Percentiles rank a stretch among this genome's conserved stretches.
Evolutionary conservation across 92 coral and sea anemone species (phyloP).

Genomic region (Paramuricea clavata): DNA sequence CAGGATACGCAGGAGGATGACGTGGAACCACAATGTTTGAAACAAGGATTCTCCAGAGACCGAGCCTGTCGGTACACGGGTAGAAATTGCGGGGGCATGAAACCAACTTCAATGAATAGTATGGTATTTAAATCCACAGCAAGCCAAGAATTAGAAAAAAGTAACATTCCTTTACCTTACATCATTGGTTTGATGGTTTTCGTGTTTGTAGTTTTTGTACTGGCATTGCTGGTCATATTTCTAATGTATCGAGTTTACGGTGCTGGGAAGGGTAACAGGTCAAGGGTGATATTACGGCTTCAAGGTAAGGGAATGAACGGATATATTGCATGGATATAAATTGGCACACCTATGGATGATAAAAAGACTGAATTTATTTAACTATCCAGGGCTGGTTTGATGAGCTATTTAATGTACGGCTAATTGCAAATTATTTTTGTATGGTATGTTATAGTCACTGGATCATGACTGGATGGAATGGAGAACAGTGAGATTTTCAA

Average conservation of each 20-base stretch:
- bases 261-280: neutral
- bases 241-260: neutral
- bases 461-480: no score
- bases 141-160: neutral
- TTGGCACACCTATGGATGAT: neutral
- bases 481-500: no score
- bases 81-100: neutral
- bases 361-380: neutral
- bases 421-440: no score
- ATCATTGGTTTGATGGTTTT: neutral
- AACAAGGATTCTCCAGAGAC: slow-evolving; percentile 71
- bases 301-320: neutral
- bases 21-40: slow-evolving; percentile 56
- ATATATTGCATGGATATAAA: neutral
- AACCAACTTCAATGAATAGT: neutral
- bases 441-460: no score
- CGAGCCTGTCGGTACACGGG: slow-evolving; percentile 67
- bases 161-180: neutral
- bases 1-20: slow-evolving; percentile 69
- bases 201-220: neutral
- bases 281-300: neutral
- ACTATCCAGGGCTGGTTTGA: no score
- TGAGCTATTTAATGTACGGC: no score
- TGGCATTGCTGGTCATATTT: neutral
- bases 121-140: neutral